Evolutionary conservation across 2,797 vertebrate species (phyloP), one percentile per base, ranked within the genome.

Genomic region (Chromis chromis): DNA sequence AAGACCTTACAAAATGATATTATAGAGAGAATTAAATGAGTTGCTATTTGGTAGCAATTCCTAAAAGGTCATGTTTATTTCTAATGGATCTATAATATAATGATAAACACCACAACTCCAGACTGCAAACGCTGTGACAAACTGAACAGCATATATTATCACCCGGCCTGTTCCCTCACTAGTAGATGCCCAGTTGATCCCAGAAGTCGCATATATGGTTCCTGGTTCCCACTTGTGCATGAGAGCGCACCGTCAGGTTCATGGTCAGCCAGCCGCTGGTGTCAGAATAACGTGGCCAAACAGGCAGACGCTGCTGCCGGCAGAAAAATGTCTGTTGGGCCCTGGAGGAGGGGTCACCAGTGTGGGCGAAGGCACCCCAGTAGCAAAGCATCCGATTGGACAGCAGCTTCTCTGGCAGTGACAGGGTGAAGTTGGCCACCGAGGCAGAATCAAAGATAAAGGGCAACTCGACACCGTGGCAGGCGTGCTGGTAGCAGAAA

Each of bases 381-480:
- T 90, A 93, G 79, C 94, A 95, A 33, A 93, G 84, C 92, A 95
- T 92, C 48, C 85, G 92, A 70, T 92, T 91, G 74, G 94, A 94
- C 56, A 95, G 87, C 59, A 92, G 87, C 75, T 67, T 83, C 87
- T 95, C 94, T 1, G 84, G 55, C 0, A 42, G 57, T 0, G 86
- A 80, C 78, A 95, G 19, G 10, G 91, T 93, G 77, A 94, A 90
- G 90, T 95, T 94, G 53, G 94, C 90, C n/a, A 93, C 91, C 0
- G 89, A 10, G 36, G 91, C 90, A 0, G 94, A 92, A 85, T 91
- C 31, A 4, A 95, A 95, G 36, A 95, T 78, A 63, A 95, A 95
- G 24, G 94, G 95, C 70, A 95, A 81, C 81, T 95, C 94, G 0
- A 94, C 93, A 0, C 94, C 94, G 0, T 95, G 95, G 65, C 95